Base-by-base conservation (phyloP, 2,888 invertebrate species). In the Ceriagrion tenellum region DNA sequence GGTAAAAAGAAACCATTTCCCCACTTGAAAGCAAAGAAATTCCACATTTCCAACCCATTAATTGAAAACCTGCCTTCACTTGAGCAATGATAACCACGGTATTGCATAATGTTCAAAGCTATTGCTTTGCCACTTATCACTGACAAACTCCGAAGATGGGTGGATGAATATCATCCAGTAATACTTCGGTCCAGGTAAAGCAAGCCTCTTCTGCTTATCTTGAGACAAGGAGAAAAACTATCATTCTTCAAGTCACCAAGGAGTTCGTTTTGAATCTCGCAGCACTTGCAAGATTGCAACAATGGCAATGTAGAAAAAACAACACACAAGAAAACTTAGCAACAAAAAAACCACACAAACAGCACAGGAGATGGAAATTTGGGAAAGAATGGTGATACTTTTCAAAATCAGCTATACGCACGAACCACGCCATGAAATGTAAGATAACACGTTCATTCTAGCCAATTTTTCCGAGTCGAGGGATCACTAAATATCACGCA, bases 141-240 rank as follows among this genome's bases (percentile, higher is more conserved):
- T 35, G 13, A 81, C 30, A 81, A 18, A 81, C 13, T 16, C 81
- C 30, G 81, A 81, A 13, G 81, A 13, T 35, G 30, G 13, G 35
- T 35, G 81, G 81, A 81, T 81, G 81, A 81, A 81, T 81, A 26
- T 81, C 81, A 81, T 81, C 81, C 35, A 81, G 13, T 35, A 81
- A 81, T 81, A 81, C 81, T 81, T 35, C 81, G 81, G 81, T 81
- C 81, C 81, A 81, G 81, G 35, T 35, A 10, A 13, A 18, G 81
- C 69, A 6, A 81, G 81, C 8, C 35, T 81, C 26, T 13, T 30
- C 18, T 81, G 69, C 69, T 69, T 81, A n/a, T 16, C 26, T 81
- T 35, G 81, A 81, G 81, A 30, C 81, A 81, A 35, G 13, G 16
- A 69, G n/a, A n/a, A 69, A 12, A 81, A 18, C 0, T 18, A 30